A percentile compares a stretch with the other conserved stretches of the same genome.
phyloP scores from a whole-genome alignment of 2,888 invertebrate genomes.

The Alsophila aescularia region DNA sequence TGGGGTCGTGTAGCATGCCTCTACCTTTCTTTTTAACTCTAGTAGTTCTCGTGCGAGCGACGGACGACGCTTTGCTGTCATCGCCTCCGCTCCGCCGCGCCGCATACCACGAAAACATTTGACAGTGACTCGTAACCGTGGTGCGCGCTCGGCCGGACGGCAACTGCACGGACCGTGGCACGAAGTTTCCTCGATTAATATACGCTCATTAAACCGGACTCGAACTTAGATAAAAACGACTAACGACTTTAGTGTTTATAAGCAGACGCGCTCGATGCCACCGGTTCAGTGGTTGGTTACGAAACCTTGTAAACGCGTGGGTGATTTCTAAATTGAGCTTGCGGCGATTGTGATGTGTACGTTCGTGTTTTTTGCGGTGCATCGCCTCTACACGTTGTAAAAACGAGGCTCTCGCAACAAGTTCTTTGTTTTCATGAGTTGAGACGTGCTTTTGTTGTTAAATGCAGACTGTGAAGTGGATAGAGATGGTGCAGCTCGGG shows the following conservation, averaged over 20 bases:
- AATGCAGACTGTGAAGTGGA: constrained; percentile 80
- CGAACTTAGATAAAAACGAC: constrained; percentile 43
- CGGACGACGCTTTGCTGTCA: constrained; percentile 53
- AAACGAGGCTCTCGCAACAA: constrained; percentile 37
- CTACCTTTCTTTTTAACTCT: constrained; percentile 62
- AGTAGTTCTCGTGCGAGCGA: constrained; percentile 58
- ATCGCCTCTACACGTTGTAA: constrained; percentile 42
- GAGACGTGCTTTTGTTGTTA: constrained; percentile 45
- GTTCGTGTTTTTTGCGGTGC: constrained; percentile 58
- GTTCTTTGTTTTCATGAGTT: constrained; percentile 44
- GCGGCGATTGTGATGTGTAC: constrained; percentile 61
- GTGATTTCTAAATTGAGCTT: constrained; percentile 71
- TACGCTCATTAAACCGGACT: constrained; percentile 53
- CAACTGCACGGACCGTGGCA: constrained; percentile 42
- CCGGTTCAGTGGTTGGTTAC: constrained; percentile 63
- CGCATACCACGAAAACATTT: constrained; percentile 38
- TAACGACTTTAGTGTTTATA: constrained; percentile 71
- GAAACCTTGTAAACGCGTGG: constrained; percentile 72
- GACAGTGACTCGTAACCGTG: constrained; percentile 39
- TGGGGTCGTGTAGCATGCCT: constrained; percentile 48
- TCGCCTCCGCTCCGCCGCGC: constrained; percentile 59
- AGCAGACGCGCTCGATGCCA: constrained; percentile 58
- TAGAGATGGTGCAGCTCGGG: constrained; percentile 78
- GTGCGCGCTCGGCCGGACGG: constrained; percentile 39
- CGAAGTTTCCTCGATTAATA: constrained; percentile 53